Base-by-base conservation (phyloP, 2,888 invertebrate species). In the Glaucopsyche alexis region DNA sequence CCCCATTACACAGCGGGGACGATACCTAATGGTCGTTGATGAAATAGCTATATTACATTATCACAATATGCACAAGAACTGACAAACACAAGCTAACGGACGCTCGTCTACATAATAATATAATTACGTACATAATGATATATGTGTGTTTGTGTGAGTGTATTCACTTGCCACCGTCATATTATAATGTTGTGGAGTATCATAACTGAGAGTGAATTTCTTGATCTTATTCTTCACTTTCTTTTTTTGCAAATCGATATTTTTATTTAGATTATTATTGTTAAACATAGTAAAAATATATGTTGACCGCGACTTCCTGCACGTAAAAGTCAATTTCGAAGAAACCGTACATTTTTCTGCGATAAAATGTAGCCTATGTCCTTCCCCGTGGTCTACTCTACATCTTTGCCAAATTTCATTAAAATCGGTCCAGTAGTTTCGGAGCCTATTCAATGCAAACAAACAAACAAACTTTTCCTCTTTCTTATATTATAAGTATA, bases 141-240 rank as follows among this genome's bases (percentile, higher is more conserved):
- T 52, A 9, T 16, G 52, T 52, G 16, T 29, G 55, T 60, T 38
- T 29, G 29, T 60, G 60, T 60, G 19, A 19, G 29, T 19, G 19
- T 60, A 38, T 69, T 69, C 69, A 69, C 69, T 49, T 29, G 29
- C 29, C 42, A 38, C 29, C 45, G 7, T 11, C 75, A 74, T 72
- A 42, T 6, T 42, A 75, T 72, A 55, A 70, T 29, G 72, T 71
- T 75, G 71, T 66, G 73, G 71, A 72, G 71, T 71, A 71, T 74
- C 42, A 76, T 73, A 74, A 78, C 74, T 73, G 71, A 75, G 75
- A 75, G 74, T 72, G 73, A 76, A 76, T 65, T 65, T 49, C 13
- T 67, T 67, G 19, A 67, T 67, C 60, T 65, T 29, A 38, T 72
- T 76, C 73, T 74, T 74, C 73, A 64, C 74, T 77, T 77, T 77